These are phyloP conservation scores for Herpailurus yagouaroundi DNA, from an alignment of 2,113 vertebrate species.

Conservation along the genomic window DNA sequence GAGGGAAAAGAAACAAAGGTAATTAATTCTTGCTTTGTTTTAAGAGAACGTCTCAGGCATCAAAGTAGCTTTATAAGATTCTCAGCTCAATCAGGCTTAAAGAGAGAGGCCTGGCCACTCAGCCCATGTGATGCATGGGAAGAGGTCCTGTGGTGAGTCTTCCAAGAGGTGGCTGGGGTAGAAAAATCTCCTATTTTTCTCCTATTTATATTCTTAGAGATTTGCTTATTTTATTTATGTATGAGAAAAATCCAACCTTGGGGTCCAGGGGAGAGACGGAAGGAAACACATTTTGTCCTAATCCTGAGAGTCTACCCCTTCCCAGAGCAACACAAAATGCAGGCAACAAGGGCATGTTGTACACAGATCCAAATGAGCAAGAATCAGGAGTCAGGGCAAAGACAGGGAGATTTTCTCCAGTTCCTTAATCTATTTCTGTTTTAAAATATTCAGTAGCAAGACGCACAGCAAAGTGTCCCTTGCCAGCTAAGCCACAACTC, in stretches of 20 bases:
- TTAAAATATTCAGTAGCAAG: slow-evolving; percentile 65
- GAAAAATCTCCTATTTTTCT: not conserved
- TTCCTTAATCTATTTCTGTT: slow-evolving; percentile 30
- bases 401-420: not conserved
- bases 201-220: not conserved
- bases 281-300: not conserved
- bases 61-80: not conserved
- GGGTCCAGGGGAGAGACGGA: not conserved
- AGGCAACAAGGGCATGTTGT: not conserved
- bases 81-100: not conserved
- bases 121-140: not conserved
- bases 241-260: not conserved
- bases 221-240: not conserved
- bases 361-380: not conserved
- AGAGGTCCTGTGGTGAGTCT: not conserved
- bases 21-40: not conserved
- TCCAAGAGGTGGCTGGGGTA: rapidly evolving
- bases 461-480: slow-evolving; percentile 32
- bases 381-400: not conserved
- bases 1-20: not conserved
- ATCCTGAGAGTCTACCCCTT: not conserved
- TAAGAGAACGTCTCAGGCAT: not conserved
- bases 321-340: not conserved
- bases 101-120: too few species aligned
- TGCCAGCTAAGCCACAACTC: slow-evolving; percentile 24